Conservation (phyloP, 2,888 invertebrate species). For the Isotomurus palustris region DNA sequence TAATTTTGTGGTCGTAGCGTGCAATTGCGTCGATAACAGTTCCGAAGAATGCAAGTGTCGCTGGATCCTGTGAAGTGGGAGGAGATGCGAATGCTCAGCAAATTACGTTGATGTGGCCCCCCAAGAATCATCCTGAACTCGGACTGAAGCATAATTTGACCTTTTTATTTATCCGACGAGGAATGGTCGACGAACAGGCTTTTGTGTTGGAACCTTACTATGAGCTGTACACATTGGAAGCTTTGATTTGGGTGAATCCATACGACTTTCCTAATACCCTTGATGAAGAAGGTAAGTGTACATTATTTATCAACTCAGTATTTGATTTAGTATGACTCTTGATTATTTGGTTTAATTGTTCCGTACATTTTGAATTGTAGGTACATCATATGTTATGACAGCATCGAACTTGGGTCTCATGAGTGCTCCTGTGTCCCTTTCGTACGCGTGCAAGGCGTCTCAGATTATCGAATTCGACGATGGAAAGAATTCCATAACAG, state of each 20-base stretch:
- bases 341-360: not conserved
- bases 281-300: not conserved
- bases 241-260: not conserved
- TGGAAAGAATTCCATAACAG: not conserved
- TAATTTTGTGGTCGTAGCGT: not conserved
- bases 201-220: not conserved
- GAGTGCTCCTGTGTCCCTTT: not conserved
- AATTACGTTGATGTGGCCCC: not conserved
- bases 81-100: not conserved
- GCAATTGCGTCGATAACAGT: not conserved
- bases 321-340: not conserved
- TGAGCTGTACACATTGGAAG: not conserved
- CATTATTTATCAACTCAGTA: not conserved
- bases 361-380: not conserved
- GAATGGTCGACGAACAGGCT: not conserved
- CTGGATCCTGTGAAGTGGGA: not conserved
- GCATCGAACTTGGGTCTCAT: not conserved
- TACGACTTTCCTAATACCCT: slow-evolving; percentile 1
- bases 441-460: not conserved
- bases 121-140: not conserved
- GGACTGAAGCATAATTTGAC: slow-evolving; percentile 1
- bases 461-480: slow-evolving; percentile 1
- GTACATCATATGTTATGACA: not conserved
- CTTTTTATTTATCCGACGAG: not conserved
- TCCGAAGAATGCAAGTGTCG: not conserved